phyloP scores from a whole-genome alignment of 2,113 vertebrate genomes.

The Heteronetta atricapilla region DNA sequence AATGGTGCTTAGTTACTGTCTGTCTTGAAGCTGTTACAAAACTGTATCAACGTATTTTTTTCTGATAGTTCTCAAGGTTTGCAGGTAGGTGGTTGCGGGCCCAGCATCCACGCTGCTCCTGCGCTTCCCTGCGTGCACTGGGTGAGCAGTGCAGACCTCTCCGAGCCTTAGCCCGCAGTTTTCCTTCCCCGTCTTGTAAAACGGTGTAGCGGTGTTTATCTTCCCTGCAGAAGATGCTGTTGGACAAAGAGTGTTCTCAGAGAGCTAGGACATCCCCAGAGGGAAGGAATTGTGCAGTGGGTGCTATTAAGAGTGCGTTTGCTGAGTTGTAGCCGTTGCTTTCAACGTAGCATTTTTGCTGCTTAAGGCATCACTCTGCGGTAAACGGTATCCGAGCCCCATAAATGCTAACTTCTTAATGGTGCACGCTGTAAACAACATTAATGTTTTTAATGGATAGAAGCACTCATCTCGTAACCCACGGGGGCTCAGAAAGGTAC shows the following conservation, averaged over 20 bases:
- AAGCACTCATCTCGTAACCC: conserved; percentile 9
- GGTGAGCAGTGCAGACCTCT: background rate
- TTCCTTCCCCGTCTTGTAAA: background rate
- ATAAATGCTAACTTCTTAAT: background rate
- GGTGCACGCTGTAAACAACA: background rate
- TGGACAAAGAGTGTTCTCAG: background rate
- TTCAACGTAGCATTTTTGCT: background rate
- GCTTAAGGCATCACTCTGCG: background rate
- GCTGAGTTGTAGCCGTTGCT: background rate
- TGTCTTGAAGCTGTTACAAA: conserved; percentile 55
- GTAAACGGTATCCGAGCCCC: background rate
- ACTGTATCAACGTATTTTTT: conserved; percentile 26
- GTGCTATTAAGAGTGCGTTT: background rate
- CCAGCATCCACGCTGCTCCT: background rate
- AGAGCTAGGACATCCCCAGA: background rate
- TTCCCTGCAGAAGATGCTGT: background rate
- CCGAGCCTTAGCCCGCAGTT: background rate
- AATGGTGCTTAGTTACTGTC: conserved; percentile 52
- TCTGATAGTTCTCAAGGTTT: conserved; percentile 43
- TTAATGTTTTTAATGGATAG: background rate
- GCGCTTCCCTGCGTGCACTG: background rate
- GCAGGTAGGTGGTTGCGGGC: conserved; percentile 58
- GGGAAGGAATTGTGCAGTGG: background rate
- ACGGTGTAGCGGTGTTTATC: background rate
- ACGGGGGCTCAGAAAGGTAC: background rate